Percentiles rank a stretch among this genome's conserved stretches.
Evolutionary conservation across 2,113 vertebrate genomes (phyloP).

Genomic region (Myiagra hebetior): DNA sequence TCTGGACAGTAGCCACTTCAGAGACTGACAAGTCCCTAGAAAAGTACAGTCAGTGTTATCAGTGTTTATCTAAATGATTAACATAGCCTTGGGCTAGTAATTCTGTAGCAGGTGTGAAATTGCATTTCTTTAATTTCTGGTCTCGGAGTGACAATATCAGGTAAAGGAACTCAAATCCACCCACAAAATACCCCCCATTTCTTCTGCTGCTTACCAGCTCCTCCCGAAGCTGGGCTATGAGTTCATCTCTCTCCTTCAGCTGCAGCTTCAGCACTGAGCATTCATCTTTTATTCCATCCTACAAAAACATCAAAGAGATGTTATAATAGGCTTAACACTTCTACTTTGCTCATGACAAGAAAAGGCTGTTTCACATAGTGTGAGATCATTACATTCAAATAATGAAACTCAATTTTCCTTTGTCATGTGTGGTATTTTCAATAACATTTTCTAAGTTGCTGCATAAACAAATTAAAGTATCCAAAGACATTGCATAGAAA

Average conservation of each 20-base stretch:
- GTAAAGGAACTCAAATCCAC: background rate
- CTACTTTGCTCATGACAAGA: conserved; percentile 55
- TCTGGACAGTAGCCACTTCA: background rate
- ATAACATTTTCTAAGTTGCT: conserved; percentile 47
- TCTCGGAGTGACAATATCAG: background rate
- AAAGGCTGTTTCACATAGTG: conserved; percentile 50
- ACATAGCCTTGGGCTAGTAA: background rate
- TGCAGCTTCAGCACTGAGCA: conserved; percentile 83
- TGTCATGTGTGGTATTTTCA: conserved; percentile 44
- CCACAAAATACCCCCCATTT: fast-evolving
- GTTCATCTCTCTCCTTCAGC: conserved; percentile 90
- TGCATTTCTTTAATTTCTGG: background rate
- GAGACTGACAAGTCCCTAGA: background rate
- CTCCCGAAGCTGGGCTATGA: conserved; percentile 87
- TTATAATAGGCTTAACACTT: conserved; percentile 57
- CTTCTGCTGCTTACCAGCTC: conserved; percentile 85
- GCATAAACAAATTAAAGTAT: conserved; percentile 56
- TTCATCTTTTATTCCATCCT: conserved; percentile 93
- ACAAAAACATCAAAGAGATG: conserved; percentile 72
- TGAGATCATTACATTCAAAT: conserved; percentile 62
- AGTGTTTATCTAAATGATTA: background rate
- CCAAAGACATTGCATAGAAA: conserved; percentile 4
- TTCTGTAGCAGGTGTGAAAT: background rate
- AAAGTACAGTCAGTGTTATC: background rate
- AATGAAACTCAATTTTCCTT: conserved; percentile 62